Evolutionary conservation across 2,888 invertebrate genomes (phyloP), one percentile per base, ranked within the genome.

Genomic region (Sclerodermus sp.): DNA sequence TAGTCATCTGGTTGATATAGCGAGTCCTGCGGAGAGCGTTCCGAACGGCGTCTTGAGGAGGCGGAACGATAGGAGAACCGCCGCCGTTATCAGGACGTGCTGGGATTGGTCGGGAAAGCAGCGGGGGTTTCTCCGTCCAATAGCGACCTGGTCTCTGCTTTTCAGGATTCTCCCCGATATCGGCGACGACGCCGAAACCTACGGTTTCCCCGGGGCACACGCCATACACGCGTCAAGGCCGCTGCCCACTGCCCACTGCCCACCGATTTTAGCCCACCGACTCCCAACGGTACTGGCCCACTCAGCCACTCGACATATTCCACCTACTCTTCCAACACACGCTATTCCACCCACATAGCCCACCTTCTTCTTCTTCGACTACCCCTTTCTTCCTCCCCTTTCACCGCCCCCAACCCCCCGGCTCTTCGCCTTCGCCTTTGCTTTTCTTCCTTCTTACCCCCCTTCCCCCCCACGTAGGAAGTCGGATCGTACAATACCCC

Each of bases 71-170:
- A 66, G 67, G 67, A 68, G 64, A 63, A 64, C 64, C 64, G 68
- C 68, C 74, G 59, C 64, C 71, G 74, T 77, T 77, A 77, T 77
- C 77, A 77, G 53, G 64, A 57, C 57, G 64, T 48, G 44, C 62
- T 55, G 51, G 68, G 73, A 74, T 77, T 77, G 77, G 77, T 60
- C 70, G 67, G 44, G 51, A 50, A 49, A 52, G 43, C 37, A 36
- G 47, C 47, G 58, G 52, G 76, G 52, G 60, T 53, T 58, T 59
- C 44, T 49, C 58, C 63, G 64, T 53, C 77, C 77, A 77, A 77
- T 77, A 58, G 67, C 63, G 63, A 55, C 55, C 68, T 76, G 76
- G 76, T 76, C 71, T 74, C 74, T 64, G 64, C 55, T 72, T 70
- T 75, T 73, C 69, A 60, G 68, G 69, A 74, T 73, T 71, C 69